Base-by-base conservation (phyloP, 2,888 invertebrate genomes). In the Amphimallon solstitiale region DNA sequence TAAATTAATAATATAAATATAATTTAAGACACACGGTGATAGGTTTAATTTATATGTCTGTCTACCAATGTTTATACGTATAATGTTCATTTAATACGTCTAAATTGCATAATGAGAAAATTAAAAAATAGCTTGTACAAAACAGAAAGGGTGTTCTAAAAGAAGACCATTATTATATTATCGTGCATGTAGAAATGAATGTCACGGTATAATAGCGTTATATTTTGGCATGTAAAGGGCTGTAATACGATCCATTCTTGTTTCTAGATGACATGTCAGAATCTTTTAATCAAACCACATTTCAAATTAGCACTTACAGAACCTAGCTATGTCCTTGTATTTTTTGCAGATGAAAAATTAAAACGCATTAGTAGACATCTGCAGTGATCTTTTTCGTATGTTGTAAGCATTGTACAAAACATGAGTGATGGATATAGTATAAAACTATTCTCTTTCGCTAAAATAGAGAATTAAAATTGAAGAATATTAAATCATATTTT, bases 21-120 rank as follows among this genome's bases (percentile, higher is more conserved):
- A n/a, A n/a, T n/a, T n/a, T n/a, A n/a, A n/a, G n/a, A n/a, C n/a
- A n/a, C n/a, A n/a, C n/a, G n/a, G n/a, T n/a, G n/a, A n/a, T n/a
- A n/a, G n/a, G n/a, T n/a, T n/a, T n/a, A n/a, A n/a, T n/a, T n/a
- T n/a, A n/a, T n/a, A n/a, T n/a, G n/a, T n/a, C n/a, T n/a, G n/a
- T n/a, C n/a, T n/a, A 2, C 29, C 21, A 48, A 21, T 21, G 21
- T 48, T 48, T 21, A n/a, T n/a, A 48, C 48, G 12, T 48, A 23
- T 21, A 9, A 21, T 23, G 7, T 48, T 23, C 9, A n/a, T 48
- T 48, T 9, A 21, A 48, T 29, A 21, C 23, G 29, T 12, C 14
- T 14, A 49, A 49, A 49, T 49, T 49, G 29, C 5, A 29, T 49
- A 49, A 49, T 49, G 48, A 49, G 48, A 49, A 49, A 48, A 48